Base-by-base conservation (phyloP, 2,113 vertebrate species). In the Scophthalmus maximus region DNA sequence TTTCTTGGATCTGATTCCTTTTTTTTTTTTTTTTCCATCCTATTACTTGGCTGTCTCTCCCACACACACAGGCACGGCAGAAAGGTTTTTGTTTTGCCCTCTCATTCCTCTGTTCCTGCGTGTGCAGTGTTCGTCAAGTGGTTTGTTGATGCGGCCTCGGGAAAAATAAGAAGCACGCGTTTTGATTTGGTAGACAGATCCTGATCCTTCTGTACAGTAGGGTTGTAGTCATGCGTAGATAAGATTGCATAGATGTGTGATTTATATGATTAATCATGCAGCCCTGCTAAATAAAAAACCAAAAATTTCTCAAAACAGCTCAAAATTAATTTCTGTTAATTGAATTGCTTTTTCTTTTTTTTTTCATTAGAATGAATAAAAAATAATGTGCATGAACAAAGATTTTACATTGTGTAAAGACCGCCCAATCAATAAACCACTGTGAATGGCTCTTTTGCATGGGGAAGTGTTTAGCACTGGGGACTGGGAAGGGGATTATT, bases 401-500 rank as follows among this genome's bases (percentile, higher is more conserved):
- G 2, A 5, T 18, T n/a, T 17, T 15, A 40, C 36, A 40, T 17
- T 40, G 14, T 15, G 14, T 11, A 15, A 40, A 40, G 36, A 40
- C n/a, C n/a, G 46, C 18, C 1, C 6, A 36, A n/a, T 68, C 51
- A 61, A 86, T 60, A 77, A 78, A 73, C 52, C 18, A 14, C 52
- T 29, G 22, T 64, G 52, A 72, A 57, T 18, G 51, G 4, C 12
- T 79, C 10, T 78, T 79, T 81, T 59, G 57, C 27, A 80, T 81
- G 64, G 61, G 63, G 38, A 71, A 59, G 34, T 74, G 52, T 82
- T 83, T 82, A 79, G 47, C 9, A 32, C 47, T 22, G 47, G 65
- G 47, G 8, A 42, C 47, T 22, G 51, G 65, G 64, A 59, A 56
- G 55, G 26, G 14, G 72, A 73, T 88, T 79, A 71, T 85, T 62